Percentiles rank a stretch among this genome's conserved stretches.
phyloP scores from a whole-genome alignment of 2,797 vertebrate genomes.

The Enteromius radiatus region DNA sequence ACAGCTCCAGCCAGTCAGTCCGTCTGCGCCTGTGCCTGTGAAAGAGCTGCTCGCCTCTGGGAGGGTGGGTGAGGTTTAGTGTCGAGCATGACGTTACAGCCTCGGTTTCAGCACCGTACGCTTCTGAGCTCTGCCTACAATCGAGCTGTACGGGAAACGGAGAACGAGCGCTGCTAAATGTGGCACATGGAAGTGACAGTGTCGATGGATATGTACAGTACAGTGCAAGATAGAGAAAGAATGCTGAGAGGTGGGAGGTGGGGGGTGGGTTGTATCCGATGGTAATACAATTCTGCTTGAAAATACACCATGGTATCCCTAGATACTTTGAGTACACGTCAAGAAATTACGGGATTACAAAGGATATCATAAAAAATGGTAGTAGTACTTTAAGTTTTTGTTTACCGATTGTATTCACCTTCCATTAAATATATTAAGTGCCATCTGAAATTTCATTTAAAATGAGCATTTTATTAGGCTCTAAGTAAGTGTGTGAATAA shows the following conservation, averaged over 20 bases:
- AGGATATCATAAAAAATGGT: too few species aligned
- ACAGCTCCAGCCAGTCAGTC: constrained; percentile 58
- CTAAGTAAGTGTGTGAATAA: too few species aligned
- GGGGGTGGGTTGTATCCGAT: background rate
- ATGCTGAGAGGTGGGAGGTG: too few species aligned
- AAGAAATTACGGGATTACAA: too few species aligned
- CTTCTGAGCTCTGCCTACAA: constrained; percentile 36
- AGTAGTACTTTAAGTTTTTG: too few species aligned
- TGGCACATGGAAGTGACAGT: constrained; percentile 22
- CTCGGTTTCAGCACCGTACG: constrained; percentile 55
- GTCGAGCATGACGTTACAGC: constrained; percentile 64
- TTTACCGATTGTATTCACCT: too few species aligned
- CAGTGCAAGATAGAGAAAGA: background rate
- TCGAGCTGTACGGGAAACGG: constrained; percentile 42
- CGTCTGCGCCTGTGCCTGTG: constrained; percentile 55
- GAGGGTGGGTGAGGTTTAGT: constrained; percentile 62
- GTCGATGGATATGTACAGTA: background rate
- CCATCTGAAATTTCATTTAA: too few species aligned
- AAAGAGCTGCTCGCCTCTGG: constrained; percentile 52
- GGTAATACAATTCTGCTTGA: background rate
- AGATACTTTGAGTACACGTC: background rate
- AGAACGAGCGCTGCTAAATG: constrained; percentile 29
- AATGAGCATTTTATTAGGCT: too few species aligned
- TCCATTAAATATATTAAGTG: too few species aligned
- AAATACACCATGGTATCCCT: background rate